phyloP scores from a whole-genome alignment of 2,797 vertebrate genomes.

The Apogon hyalosoma region DNA sequence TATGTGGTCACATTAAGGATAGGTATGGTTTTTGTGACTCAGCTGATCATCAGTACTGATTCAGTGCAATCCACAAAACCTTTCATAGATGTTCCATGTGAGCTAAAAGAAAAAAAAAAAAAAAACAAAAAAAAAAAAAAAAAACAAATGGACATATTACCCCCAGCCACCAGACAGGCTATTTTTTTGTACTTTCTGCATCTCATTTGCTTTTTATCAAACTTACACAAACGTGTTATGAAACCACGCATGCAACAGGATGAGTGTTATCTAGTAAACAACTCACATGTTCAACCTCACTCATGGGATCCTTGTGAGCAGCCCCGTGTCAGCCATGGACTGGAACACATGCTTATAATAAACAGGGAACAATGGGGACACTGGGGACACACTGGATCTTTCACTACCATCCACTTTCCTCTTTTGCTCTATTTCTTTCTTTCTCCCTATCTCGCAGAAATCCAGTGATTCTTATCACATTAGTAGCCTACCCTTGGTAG shows the following conservation, averaged over 20 bases:
- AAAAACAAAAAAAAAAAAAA: too few species aligned
- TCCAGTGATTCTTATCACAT: conserved; percentile 31
- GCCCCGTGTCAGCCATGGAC: conserved; percentile 14
- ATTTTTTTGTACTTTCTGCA: background rate
- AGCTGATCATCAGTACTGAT: background rate
- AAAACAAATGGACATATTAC: background rate
- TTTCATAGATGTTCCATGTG: background rate
- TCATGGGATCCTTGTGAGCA: conserved; percentile 15
- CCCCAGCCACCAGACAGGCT: background rate
- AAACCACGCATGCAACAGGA: background rate
- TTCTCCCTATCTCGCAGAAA: conserved; percentile 21
- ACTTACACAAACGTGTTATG: background rate
- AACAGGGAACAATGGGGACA: conserved; percentile 1
- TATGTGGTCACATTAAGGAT: too few species aligned
- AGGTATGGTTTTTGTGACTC: too few species aligned
- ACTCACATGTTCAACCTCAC: conserved; percentile 17
- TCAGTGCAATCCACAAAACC: background rate
- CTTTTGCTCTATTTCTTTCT: background rate
- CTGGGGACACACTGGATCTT: conserved; percentile 45
- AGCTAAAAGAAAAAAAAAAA: too few species aligned
- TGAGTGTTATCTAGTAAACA: conserved; percentile 23
- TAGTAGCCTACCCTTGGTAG: conserved; percentile 44
- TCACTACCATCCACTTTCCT: conserved; percentile 69
- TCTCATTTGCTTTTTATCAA: background rate
- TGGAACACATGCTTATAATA: conserved; percentile 11